Evolutionary conservation across 1,140 invertebrate genomes (phyloP).

Genomic region (Drosophila biarmipes): DNA sequence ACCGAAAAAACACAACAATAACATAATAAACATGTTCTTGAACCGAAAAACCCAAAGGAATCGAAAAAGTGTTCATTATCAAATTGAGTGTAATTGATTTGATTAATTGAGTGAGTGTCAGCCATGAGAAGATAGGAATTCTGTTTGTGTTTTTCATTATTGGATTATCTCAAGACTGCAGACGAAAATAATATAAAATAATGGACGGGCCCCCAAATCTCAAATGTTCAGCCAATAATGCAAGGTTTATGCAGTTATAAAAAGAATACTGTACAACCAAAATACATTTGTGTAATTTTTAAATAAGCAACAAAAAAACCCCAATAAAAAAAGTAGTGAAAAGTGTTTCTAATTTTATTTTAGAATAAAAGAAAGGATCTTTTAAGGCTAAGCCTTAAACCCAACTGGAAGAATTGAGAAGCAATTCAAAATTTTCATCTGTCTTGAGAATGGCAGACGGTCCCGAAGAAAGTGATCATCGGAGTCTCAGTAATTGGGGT

Average conservation of each 20-base stretch:
- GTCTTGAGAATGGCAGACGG: slow-evolving; percentile 46
- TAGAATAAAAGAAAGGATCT: not conserved
- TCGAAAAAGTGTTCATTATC: slow-evolving; percentile 11
- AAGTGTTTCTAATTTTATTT: not conserved
- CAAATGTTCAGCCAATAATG: not conserved
- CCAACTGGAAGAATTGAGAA: not conserved
- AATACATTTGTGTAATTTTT: too few relatives aligned
- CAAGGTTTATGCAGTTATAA: too few relatives aligned
- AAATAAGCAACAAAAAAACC: too few relatives aligned
- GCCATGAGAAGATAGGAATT: slow-evolving; percentile 1
- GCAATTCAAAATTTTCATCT: not conserved
- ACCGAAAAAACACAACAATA: slow-evolving; percentile 25
- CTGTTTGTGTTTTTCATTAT: slow-evolving; percentile 18
- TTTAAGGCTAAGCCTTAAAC: not conserved
- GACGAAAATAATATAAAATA: slow-evolving; percentile 1
- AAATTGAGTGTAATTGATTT: slow-evolving; percentile 42
- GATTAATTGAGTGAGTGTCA: slow-evolving; percentile 45
- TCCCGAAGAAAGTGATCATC: slow-evolving; percentile 73
- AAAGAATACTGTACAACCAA: not conserved
- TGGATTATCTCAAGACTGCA: slow-evolving; percentile 30
- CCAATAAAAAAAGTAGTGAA: too few relatives aligned
- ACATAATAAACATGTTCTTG: slow-evolving; percentile 48
- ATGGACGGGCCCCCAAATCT: slow-evolving; percentile 33
- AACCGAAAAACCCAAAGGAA: slow-evolving; percentile 25
- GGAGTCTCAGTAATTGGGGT: slow-evolving; percentile 74